A percentile compares a stretch with the other conserved stretches of the same genome.
phyloP scores from a whole-genome alignment of 1,140 invertebrate genomes.

The Branchinecta lynchi region DNA sequence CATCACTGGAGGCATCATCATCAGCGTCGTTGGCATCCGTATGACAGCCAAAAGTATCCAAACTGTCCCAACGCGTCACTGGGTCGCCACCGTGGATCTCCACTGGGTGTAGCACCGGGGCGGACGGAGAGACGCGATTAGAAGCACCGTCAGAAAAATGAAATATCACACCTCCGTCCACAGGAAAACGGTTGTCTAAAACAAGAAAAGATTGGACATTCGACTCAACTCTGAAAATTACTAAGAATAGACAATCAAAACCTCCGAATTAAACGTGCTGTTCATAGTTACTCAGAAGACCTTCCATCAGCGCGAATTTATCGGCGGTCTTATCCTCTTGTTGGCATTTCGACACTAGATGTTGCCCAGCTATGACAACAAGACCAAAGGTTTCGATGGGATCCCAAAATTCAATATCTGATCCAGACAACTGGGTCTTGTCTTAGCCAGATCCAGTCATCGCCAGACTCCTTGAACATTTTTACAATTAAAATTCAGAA shows the following conservation, averaged over 20 bases:
- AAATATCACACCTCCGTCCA: conserved; percentile 64
- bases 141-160: conserved; percentile 52
- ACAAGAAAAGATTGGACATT: not conserved
- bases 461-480: too few relatives aligned
- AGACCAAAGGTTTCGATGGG: too few relatives aligned
- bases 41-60: conserved; percentile 48
- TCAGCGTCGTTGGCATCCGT: conserved; percentile 32
- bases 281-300: too few relatives aligned
- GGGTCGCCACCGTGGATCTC: conserved; percentile 47
- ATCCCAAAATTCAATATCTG: too few relatives aligned
- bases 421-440: too few relatives aligned
- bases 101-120: conserved; percentile 47
- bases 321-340: too few relatives aligned
- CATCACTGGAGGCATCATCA: not conserved
- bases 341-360: too few relatives aligned
- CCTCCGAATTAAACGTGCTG: too few relatives aligned
- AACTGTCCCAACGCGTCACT: conserved; percentile 62
- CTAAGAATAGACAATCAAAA: conserved; percentile 17
- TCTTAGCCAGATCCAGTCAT: too few relatives aligned
- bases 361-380: too few relatives aligned
- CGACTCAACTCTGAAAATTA: not conserved
- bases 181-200: conserved; percentile 47
- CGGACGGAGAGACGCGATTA: conserved; percentile 40
- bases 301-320: too few relatives aligned
- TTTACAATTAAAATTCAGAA: too few relatives aligned